A percentile compares a stretch with the other conserved stretches of the same genome.
Evolutionary conservation across 1,140 invertebrate species (phyloP).

Genomic region (Whitmania pigra): DNA sequence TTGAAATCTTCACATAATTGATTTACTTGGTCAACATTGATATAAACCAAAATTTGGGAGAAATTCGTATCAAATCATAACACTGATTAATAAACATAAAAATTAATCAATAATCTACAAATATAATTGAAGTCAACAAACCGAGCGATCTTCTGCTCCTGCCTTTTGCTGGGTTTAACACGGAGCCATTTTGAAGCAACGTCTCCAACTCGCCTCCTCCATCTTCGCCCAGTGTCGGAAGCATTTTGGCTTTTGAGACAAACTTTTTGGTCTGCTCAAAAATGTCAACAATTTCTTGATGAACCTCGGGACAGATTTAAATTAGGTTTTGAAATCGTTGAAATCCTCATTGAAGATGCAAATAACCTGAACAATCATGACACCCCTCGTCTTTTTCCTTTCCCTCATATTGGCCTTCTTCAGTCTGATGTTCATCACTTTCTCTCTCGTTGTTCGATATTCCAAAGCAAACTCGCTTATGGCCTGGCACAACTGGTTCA

Average conservation of each 20-base stretch:
- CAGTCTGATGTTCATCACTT: slow-evolving; percentile 84
- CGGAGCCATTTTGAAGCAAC: not conserved
- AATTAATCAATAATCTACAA: too few relatives aligned
- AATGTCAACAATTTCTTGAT: too few relatives aligned
- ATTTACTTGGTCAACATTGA: too few relatives aligned
- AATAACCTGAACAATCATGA: slow-evolving; percentile 86
- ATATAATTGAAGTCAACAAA: not conserved
- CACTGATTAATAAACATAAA: too few relatives aligned
- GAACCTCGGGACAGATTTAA: not conserved
- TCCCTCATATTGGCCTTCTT: slow-evolving; percentile 89
- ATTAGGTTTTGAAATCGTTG: not conserved
- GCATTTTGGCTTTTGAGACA: not conserved
- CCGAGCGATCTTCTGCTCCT: not conserved
- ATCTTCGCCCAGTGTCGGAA: not conserved
- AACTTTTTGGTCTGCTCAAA: slow-evolving; percentile 2
- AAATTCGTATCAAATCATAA: too few relatives aligned
- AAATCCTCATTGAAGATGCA: too few relatives aligned
- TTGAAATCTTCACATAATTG: too few relatives aligned
- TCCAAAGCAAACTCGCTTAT: slow-evolving; percentile 95
- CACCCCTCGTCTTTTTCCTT: slow-evolving; percentile 87
- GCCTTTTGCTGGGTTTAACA: not conserved
- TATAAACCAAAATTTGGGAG: too few relatives aligned
- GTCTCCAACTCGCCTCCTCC: not conserved
- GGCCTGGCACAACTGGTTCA: slow-evolving; percentile 79
- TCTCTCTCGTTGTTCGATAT: slow-evolving; percentile 87